Evolutionary conservation across 1,140 invertebrate genomes (phyloP), one percentile per base, ranked within the genome.

Genomic region (Heliconius congener): DNA sequence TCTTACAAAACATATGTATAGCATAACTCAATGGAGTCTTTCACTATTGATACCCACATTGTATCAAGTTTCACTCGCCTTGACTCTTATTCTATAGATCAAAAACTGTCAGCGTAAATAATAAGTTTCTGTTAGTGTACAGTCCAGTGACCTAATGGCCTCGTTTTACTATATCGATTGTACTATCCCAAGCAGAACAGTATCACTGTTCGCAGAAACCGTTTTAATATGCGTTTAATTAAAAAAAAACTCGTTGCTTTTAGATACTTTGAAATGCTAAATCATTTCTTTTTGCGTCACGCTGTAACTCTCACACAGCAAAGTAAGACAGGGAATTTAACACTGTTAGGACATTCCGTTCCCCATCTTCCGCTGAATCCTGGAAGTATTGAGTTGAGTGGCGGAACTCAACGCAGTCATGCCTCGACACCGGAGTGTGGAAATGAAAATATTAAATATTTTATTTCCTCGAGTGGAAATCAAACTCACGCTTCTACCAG

Each of bases 81-180:
- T 80, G 78, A 76, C 78, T 80, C 42, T 39, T 71, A 76, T 76
- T 71, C 66, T 42, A 71, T 76, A 75, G 16, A 80, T 73, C 75
- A 76, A 74, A 79, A 79, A 76, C 70, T 76, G 66, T 80, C 74
- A 80, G 75, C 42, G 78, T 30, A 66, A 80, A 78, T 82, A 77
- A 80, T 81, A 79, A 77, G 71, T 83, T 82, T 85, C 82, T 76
- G 78, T 76, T 52, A 75, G 55, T 74, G 79, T 84, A 76, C 76
- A 84, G 83, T 83, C 80, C 84, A 86, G 79, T 85, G 89, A 87
- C 90, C 89, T 79, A 82, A 55, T 92, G 86, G 57, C 91, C 91
- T 83, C 82, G 79, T 90, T 90, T 83, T 66, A 74, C 72, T 84
- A 71, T 84, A 91, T 91, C 91, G 90, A 92, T 91, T 86, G 87